Base-by-base conservation (phyloP, 2,888 invertebrate genomes). In the Bellardia pandia region DNA sequence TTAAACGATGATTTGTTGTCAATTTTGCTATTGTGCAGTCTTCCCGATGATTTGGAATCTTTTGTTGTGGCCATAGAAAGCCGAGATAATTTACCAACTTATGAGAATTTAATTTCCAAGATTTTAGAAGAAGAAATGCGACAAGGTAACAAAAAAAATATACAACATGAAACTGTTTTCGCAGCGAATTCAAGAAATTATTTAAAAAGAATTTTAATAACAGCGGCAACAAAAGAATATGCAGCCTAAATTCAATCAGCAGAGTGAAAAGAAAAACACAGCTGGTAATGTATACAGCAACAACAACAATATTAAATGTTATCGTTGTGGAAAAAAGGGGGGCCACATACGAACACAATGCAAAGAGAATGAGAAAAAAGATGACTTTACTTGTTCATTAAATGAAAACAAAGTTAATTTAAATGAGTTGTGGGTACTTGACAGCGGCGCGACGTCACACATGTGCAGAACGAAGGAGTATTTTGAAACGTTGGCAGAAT, bases 391-490 rank as follows among this genome's bases (percentile, higher is more conserved):
- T 23, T 23, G 23, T 23, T 23, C 23, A 23, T 23, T 23, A 23
- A 23, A 23, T 23, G 23, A 23, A 23, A 23, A 23, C 23, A 23
- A 23, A 23, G 23, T 23, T 23, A 23, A 23, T 23, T 23, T 23
- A 23, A 23, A 23, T 23, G 23, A 23, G 23, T 23, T 23, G 23
- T 23, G 23, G 23, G 1, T 23, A 23, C 23, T 23, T 23, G 23
- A 23, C 23, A 23, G 23, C 23, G 23, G 80, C 8, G 82, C 86
- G 9, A 64, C 86, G 9, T 84, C 84, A 23, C 85, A 88, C 42
- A 88, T 85, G 83, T 76, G 45, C 68, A 62, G 11, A 56, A 4
- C 3, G 77, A 81, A 85, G 72, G 76, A 2, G 23, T 42, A 40
- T 23, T 85, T 80, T 62, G 72, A 53, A 1, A 13, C 8, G 3